Evolutionary conservation across 2,113 vertebrate genomes (phyloP).

Genomic region (Parus major): DNA sequence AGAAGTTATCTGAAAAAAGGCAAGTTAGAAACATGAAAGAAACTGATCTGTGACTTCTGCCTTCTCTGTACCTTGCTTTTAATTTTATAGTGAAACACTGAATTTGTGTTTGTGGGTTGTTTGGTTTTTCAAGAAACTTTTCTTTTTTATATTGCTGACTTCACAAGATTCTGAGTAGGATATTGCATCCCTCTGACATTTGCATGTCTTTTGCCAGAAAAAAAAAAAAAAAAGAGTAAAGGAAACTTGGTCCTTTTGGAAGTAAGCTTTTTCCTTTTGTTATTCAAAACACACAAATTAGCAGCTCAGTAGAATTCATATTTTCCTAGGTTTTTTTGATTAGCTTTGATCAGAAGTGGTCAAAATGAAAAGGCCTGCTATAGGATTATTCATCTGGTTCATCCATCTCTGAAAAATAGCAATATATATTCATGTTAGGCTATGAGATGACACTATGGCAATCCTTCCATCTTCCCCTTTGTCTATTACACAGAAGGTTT

Average conservation of each 20-base stretch:
- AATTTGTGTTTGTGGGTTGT: not conserved
- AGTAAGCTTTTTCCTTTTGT: not conserved
- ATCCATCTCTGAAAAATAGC: not conserved
- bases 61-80: not conserved
- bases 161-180: not conserved
- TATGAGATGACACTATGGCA: not conserved
- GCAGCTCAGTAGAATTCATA: not conserved
- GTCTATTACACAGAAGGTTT: not conserved
- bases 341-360: not conserved
- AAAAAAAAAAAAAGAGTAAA: not conserved
- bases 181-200: not conserved
- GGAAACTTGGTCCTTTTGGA: not conserved
- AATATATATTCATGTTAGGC: not conserved
- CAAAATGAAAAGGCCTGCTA: not conserved
- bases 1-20: not conserved
- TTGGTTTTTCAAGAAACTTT: not conserved
- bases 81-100: not conserved
- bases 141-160: not conserved
- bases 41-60: not conserved
- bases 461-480: not conserved
- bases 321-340: not conserved
- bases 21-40: not conserved
- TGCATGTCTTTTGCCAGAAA: constrained; percentile 26
- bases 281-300: not conserved
- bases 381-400: not conserved